These are phyloP conservation scores for Thelohanellus kitauei DNA, from an alignment of 30 jellyfish, hydroid and myxozoan species.

Conservation along the genomic window DNA sequence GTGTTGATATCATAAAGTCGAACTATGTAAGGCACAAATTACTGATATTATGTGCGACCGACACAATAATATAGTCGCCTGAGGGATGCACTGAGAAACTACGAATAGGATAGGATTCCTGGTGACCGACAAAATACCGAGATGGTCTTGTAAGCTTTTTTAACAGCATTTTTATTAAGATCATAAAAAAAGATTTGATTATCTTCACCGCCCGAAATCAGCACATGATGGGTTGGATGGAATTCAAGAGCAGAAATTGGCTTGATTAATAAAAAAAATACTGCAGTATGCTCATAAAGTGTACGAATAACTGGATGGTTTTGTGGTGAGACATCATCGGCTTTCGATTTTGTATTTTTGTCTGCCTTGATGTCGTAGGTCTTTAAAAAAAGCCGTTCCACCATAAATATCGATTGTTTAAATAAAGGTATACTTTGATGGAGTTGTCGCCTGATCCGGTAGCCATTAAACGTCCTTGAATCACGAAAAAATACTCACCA, in stretches of 20 bases:
- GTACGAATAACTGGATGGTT: conserved; percentile 87
- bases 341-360: conserved; percentile 49
- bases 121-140: conserved; percentile 11
- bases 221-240: conserved; percentile 38
- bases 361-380: conserved; percentile 88
- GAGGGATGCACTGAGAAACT: conserved; percentile 71
- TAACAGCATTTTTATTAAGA: conserved; percentile 45
- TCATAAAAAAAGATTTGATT: conserved; percentile 35
- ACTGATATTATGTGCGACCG: conserved; percentile 83
- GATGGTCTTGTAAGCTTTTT: conserved; percentile 63
- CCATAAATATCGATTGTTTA: too few relatives aligned
- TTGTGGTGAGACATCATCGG: conserved; percentile 70
- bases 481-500: conserved; percentile 17
- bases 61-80: conserved; percentile 49
- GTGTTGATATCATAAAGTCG: conserved; percentile 69
- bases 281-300: conserved; percentile 84
- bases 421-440: conserved; percentile 20
- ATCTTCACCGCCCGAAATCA: conserved; percentile 93
- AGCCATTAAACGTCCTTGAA: conserved; percentile 54
- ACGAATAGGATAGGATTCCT: conserved; percentile 70
- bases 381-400: too few relatives aligned
- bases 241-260: conserved; percentile 32
- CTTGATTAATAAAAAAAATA: conserved; percentile 13
- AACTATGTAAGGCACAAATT: conserved; percentile 11
- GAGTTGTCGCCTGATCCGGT: conserved; percentile 92